Evolutionary conservation across 2,113 vertebrate species (phyloP).

Genomic region (Nothobranchius furzeri): DNA sequence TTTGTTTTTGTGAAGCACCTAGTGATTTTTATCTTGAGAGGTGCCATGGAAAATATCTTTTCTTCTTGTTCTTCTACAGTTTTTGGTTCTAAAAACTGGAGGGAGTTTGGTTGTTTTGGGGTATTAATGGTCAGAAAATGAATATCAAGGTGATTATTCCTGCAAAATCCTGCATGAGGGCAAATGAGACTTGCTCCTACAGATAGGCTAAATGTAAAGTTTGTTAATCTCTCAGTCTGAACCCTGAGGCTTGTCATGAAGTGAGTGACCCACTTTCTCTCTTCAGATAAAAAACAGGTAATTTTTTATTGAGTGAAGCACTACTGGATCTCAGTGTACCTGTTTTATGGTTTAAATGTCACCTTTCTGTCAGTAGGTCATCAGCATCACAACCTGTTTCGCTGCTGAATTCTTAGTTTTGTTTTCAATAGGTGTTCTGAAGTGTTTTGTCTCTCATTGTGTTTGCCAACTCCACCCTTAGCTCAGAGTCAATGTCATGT

Average conservation of each 20-base stretch:
- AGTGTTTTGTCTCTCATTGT: conserved; percentile 26
- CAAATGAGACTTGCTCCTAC: conserved; percentile 2
- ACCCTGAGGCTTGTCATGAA: conserved; percentile 12
- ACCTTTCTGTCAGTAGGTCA: conserved; percentile 10
- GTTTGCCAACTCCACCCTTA: conserved; percentile 52
- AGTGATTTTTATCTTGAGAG: too few relatives aligned
- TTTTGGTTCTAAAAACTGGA: background rate
- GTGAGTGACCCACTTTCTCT: conserved; percentile 18
- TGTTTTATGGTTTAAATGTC: background rate
- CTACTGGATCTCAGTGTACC: background rate
- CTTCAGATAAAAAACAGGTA: conserved; percentile 3
- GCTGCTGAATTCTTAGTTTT: background rate
- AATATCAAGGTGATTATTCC: conserved; percentile 29
- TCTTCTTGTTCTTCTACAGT: too few relatives aligned
- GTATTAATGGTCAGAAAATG: too few relatives aligned
- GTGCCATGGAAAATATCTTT: too few relatives aligned
- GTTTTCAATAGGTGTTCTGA: conserved; percentile 17
- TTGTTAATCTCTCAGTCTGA: conserved; percentile 32
- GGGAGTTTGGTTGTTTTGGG: background rate
- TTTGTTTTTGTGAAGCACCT: too few relatives aligned
- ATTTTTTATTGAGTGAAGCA: conserved; percentile 20
- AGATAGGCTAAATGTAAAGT: conserved; percentile 21
- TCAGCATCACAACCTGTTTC: background rate
- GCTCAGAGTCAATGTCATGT: conserved; percentile 25
- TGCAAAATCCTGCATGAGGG: conserved; percentile 34